Conservation (phyloP, 1,140 invertebrate species). For the Polypedilum pembai region DNA sequence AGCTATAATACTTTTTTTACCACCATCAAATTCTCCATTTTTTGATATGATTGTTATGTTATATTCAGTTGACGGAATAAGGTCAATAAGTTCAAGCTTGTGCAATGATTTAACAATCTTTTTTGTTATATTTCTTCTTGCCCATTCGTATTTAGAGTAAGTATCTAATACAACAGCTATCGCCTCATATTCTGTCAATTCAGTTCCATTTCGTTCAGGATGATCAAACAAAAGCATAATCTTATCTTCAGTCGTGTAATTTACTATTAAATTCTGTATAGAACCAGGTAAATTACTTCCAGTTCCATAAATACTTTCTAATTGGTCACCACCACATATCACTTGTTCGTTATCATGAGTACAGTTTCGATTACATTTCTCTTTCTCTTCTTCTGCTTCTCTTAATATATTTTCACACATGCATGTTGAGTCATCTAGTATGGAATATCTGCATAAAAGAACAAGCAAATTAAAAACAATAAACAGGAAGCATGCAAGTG, state of each 20-base stretch:
- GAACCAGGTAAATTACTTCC: slow-evolving; percentile 43
- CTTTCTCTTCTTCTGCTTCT: neutral
- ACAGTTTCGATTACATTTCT: neutral
- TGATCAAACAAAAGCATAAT: slow-evolving; percentile 40
- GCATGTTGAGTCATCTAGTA: neutral
- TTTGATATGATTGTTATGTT: slow-evolving; percentile 58
- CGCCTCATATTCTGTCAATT: slow-evolving; percentile 43
- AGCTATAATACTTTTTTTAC: slow-evolving; percentile 46
- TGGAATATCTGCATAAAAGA: neutral
- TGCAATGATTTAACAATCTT: slow-evolving; percentile 46
- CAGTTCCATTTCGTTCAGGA: slow-evolving; percentile 39
- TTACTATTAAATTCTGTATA: slow-evolving; percentile 39
- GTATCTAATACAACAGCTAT: slow-evolving; percentile 40
- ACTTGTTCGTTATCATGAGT: neutral
- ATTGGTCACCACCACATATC: slow-evolving; percentile 42
- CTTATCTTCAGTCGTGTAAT: slow-evolving; percentile 44
- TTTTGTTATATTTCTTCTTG: slow-evolving; percentile 42
- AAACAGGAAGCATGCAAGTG: slow-evolving; percentile 23
- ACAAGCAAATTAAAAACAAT: neutral
- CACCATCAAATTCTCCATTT: slow-evolving; percentile 54
- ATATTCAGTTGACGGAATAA: slow-evolving; percentile 65
- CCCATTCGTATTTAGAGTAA: slow-evolving; percentile 39
- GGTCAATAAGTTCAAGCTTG: slow-evolving; percentile 48
- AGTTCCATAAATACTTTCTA: slow-evolving; percentile 44
- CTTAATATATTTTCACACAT: neutral